Percentiles rank a stretch among this genome's conserved stretches.
phyloP scores from a whole-genome alignment of 2,113 vertebrate genomes.

The Campylorhamphus procurvoides region DNA sequence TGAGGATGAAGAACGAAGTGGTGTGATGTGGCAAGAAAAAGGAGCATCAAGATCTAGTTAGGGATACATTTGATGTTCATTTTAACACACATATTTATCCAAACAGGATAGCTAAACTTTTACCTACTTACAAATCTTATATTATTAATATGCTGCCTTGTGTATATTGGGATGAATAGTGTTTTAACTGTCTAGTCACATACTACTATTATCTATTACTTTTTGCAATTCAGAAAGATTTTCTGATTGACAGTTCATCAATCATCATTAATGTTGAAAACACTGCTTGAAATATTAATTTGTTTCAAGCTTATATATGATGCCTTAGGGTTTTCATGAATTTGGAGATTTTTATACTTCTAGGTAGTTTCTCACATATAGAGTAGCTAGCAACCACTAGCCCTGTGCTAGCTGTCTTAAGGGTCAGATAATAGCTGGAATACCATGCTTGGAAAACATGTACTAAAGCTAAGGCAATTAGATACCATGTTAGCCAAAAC shows the following conservation, averaged over 20 bases:
- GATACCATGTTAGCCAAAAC: too few species aligned
- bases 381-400: too few species aligned
- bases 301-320: background rate
- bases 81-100: background rate
- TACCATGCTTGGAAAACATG: too few species aligned
- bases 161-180: background rate
- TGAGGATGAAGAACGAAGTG: background rate
- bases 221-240: background rate
- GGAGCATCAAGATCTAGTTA: background rate
- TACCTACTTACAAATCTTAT: background rate
- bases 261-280: background rate
- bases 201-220: background rate
- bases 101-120: background rate
- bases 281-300: background rate
- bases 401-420: too few species aligned
- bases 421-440: too few species aligned
- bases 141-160: background rate
- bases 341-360: too few species aligned
- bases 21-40: background rate
- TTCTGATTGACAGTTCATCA: background rate
- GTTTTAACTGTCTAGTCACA: background rate
- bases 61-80: background rate
- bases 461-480: too few species aligned
- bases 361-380: too few species aligned
- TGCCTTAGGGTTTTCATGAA: too few species aligned